Conservation (phyloP, 2,888 invertebrate genomes). For the Drosophila villosipedis region DNA sequence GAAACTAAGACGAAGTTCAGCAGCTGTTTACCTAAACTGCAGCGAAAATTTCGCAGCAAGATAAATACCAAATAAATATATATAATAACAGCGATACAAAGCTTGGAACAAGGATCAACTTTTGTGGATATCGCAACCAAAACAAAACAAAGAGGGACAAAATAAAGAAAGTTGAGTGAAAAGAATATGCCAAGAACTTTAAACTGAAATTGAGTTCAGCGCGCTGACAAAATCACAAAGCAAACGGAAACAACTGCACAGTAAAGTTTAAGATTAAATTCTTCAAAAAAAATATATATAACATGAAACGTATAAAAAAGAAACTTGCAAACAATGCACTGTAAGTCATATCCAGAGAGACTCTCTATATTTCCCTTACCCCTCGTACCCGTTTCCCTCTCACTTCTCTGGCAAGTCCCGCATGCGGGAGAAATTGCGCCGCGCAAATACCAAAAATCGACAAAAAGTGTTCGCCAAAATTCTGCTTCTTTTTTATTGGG, state of each 20-base stretch:
- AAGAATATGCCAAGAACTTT: conserved; percentile 35
- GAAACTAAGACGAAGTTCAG: conserved; percentile 36
- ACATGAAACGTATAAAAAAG: conserved; percentile 5
- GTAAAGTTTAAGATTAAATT: conserved; percentile 52
- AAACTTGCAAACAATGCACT: conserved; percentile 53
- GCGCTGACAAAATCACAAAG: conserved; percentile 54
- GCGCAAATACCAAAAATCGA: conserved; percentile 20
- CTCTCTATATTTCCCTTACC: background rate
- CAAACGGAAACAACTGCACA: conserved; percentile 29
- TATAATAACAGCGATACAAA: conserved; percentile 29
- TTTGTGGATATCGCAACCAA: conserved; percentile 26
- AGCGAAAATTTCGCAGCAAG: conserved; percentile 47
- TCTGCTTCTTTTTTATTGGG: background rate
- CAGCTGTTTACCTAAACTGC: conserved; percentile 48
- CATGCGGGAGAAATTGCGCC: background rate
- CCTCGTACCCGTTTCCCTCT: too few relatives aligned
- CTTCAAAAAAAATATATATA: conserved; percentile 11
- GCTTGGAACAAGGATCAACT: conserved; percentile 27
- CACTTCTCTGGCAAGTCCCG: background rate
- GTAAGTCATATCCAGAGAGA: conserved; percentile 4
- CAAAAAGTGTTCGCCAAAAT: conserved; percentile 35
- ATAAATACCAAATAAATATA: conserved; percentile 56
- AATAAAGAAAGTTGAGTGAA: conserved; percentile 5
- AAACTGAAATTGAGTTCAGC: conserved; percentile 54
- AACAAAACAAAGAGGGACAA: background rate